Percentiles rank a stretch among this genome's conserved stretches.
phyloP scores from a whole-genome alignment of 2,888 invertebrate genomes.

The Scaptomyza caliginosa region DNA sequence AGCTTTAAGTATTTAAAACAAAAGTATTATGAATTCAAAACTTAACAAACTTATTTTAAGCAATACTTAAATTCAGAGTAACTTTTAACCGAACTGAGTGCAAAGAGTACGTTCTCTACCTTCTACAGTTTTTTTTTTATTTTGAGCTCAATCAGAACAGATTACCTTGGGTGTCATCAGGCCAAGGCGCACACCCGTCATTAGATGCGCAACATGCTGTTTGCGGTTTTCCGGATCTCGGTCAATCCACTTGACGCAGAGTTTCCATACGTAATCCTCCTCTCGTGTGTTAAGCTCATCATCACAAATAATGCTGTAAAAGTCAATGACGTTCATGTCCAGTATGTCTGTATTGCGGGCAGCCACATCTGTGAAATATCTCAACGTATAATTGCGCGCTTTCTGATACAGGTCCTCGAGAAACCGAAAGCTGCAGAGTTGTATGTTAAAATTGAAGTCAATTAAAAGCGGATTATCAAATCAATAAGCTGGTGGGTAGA shows the following conservation, averaged over 20 bases:
- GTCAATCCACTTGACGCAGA: constrained; percentile 94
- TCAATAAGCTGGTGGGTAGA: neutral
- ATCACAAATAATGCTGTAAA: constrained; percentile 90
- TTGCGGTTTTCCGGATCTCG: constrained; percentile 89
- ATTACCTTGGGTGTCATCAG: constrained; percentile 90
- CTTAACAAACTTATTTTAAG: too few relatives aligned
- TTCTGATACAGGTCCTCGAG: constrained; percentile 87
- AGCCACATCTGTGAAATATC: constrained; percentile 90
- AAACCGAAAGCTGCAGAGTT: constrained; percentile 77
- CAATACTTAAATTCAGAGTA: too few relatives aligned
- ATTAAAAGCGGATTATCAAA: constrained; percentile 57
- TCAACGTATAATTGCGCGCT: constrained; percentile 89
- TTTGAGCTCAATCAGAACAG: neutral
- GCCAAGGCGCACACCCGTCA: constrained; percentile 92
- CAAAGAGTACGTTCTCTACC: too few relatives aligned
- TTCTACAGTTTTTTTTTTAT: too few relatives aligned
- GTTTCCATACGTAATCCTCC: constrained; percentile 94
- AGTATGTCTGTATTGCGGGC: constrained; percentile 90
- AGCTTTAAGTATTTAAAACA: too few relatives aligned
- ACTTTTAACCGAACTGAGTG: too few relatives aligned
- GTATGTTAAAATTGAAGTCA: constrained; percentile 11
- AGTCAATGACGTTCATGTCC: constrained; percentile 88
- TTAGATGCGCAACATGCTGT: constrained; percentile 90
- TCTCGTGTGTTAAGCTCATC: constrained; percentile 94
- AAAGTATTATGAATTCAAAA: too few relatives aligned